Evolutionary conservation across 2,797 vertebrate genomes (phyloP).

Genomic region (Chelidonichthys spinosus): DNA sequence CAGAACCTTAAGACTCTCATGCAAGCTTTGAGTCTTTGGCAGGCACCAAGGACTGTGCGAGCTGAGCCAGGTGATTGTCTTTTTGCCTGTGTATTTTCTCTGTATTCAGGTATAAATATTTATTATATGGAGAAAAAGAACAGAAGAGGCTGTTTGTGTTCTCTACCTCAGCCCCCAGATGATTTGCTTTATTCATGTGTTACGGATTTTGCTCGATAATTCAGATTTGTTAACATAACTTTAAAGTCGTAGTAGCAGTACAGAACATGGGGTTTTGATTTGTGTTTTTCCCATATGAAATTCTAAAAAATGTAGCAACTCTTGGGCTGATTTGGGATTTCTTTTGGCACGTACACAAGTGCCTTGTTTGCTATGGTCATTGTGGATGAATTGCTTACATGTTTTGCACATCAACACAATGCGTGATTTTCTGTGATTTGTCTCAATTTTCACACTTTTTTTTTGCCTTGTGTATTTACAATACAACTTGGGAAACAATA

Average conservation of each 20-base stretch:
- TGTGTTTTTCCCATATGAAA: constrained; percentile 25
- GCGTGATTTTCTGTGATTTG: constrained; percentile 36
- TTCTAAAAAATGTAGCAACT: constrained; percentile 19
- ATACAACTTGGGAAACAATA: constrained; percentile 30
- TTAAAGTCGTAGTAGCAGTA: constrained; percentile 37
- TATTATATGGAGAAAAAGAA: constrained; percentile 51
- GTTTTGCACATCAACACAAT: constrained; percentile 26
- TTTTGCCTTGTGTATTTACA: constrained; percentile 33
- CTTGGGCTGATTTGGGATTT: constrained; percentile 31
- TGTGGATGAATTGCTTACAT: constrained; percentile 26
- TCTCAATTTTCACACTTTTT: constrained; percentile 52
- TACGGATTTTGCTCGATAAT: constrained; percentile 50
- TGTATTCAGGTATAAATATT: constrained; percentile 70
- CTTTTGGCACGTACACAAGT: constrained; percentile 8
- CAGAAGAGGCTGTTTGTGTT: constrained; percentile 59
- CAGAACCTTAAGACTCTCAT: constrained; percentile 53
- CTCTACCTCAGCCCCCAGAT: constrained; percentile 40
- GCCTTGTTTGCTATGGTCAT: constrained; percentile 10
- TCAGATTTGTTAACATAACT: constrained; percentile 56
- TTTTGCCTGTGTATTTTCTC: constrained; percentile 64
- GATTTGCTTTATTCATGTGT: constrained; percentile 55
- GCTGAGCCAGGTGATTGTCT: constrained; percentile 68
- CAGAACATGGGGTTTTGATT: constrained; percentile 19
- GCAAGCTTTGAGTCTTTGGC: constrained; percentile 59
- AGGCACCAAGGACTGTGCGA: constrained; percentile 18